Evolutionary conservation across 1,140 invertebrate genomes (phyloP).

Genomic region (Aphidius gifuensis): DNA sequence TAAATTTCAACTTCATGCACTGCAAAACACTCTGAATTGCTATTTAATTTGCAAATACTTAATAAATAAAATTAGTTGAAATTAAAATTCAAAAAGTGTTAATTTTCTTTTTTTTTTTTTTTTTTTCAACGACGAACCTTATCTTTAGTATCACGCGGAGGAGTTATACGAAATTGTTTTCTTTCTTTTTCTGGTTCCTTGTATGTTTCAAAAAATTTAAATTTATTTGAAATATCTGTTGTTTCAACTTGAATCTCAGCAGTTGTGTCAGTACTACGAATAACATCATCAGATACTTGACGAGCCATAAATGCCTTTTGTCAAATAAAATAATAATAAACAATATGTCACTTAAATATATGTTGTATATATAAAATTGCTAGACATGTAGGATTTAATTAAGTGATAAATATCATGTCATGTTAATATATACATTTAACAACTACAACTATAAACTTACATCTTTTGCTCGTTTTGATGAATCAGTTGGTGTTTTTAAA

Average conservation of each 20-base stretch:
- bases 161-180: slow-evolving; percentile 80
- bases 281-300: slow-evolving; percentile 67
- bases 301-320: slow-evolving; percentile 56
- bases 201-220: slow-evolving; percentile 90
- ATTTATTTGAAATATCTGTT: slow-evolving; percentile 76
- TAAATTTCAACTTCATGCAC: too few relatives aligned
- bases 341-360: too few relatives aligned
- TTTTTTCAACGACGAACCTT: slow-evolving; percentile 53
- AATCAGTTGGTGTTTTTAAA: slow-evolving; percentile 52
- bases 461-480: slow-evolving; percentile 58
- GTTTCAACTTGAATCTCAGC: slow-evolving; percentile 78
- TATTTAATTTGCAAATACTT: background rate
- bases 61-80: background rate
- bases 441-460: slow-evolving; percentile 47
- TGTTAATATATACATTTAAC: too few relatives aligned
- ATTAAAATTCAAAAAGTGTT: background rate
- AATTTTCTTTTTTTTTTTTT: background rate
- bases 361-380: too few relatives aligned
- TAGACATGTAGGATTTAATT: background rate
- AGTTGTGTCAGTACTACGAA: slow-evolving; percentile 66
- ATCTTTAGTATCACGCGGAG: slow-evolving; percentile 71
- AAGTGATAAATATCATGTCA: too few relatives aligned
- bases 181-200: slow-evolving; percentile 67
- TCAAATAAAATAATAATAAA: background rate
- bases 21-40: too few relatives aligned